Conservation (phyloP, 2,113 vertebrate species). For the Solenodon paradoxus region DNA sequence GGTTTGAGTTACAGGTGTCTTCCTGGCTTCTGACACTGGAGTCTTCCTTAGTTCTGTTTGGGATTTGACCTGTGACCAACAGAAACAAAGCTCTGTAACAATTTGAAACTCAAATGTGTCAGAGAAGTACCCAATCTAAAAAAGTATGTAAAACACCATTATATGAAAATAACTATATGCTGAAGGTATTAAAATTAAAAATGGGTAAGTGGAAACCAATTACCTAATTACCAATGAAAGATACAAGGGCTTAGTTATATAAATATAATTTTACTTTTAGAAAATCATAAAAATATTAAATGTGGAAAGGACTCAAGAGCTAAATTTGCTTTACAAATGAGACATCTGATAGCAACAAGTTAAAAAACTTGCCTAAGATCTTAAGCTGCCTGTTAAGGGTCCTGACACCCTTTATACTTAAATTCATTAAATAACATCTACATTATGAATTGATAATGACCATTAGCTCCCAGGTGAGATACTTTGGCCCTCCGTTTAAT, state of each 20-base stretch:
- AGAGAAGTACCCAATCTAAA: slow-evolving; percentile 22
- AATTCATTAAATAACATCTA: background rate
- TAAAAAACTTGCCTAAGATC: background rate
- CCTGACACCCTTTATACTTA: background rate
- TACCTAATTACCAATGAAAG: background rate
- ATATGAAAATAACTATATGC: background rate
- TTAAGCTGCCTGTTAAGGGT: background rate
- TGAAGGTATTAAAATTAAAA: slow-evolving; percentile 35
- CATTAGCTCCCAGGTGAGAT: background rate
- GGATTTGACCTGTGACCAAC: slow-evolving; percentile 89
- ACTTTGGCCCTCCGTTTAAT: background rate
- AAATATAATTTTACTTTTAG: background rate
- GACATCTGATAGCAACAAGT: background rate
- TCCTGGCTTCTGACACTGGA: slow-evolving; percentile 94
- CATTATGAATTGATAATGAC: background rate
- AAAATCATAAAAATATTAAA: background rate
- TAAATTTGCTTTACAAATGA: slow-evolving; percentile 6
- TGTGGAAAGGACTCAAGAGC: background rate
- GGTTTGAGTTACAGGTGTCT: slow-evolving; percentile 91
- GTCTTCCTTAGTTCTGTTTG: slow-evolving; percentile 95
- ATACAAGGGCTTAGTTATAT: background rate
- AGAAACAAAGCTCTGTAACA: slow-evolving; percentile 56
- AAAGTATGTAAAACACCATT: slow-evolving; percentile 21
- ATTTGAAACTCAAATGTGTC: background rate
- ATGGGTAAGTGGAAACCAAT: background rate